phyloP scores from a whole-genome alignment of 2,888 invertebrate genomes.

The Mythimna albipuncta region DNA sequence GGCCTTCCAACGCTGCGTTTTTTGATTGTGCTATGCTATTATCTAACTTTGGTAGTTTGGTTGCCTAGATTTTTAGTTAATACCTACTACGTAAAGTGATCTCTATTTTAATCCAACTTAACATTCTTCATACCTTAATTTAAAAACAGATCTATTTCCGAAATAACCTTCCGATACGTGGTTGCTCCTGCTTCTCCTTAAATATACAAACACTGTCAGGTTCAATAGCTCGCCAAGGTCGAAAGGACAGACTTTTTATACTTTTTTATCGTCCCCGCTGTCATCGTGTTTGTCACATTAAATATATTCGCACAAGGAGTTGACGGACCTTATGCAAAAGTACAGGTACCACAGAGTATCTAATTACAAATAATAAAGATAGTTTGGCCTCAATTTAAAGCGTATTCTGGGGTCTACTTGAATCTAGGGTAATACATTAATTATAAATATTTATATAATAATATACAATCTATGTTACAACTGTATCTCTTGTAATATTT shows the following conservation, averaged over 20 bases:
- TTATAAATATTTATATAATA: too few relatives aligned
- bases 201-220: conserved; percentile 37
- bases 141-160: conserved; percentile 3
- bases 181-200: neutral
- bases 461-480: too few relatives aligned
- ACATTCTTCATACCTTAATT: neutral
- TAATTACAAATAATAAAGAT: neutral
- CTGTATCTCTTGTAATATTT: too few relatives aligned
- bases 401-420: too few relatives aligned
- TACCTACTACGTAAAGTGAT: neutral
- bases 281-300: conserved; percentile 51
- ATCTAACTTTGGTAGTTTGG: neutral
- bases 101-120: too few relatives aligned
- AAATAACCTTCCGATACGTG: conserved; percentile 17
- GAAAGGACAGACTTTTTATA: conserved; percentile 71
- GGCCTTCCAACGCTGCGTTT: too few relatives aligned
- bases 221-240: conserved; percentile 68
- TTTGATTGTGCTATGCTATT: too few relatives aligned
- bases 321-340: conserved; percentile 52
- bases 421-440: too few relatives aligned
- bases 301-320: conserved; percentile 69
- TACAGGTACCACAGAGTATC: conserved; percentile 39
- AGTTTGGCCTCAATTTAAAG: too few relatives aligned
- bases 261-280: conserved; percentile 64
- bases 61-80: neutral